Evolutionary conservation across 2,797 vertebrate genomes (phyloP).

Genomic region (Arrhamphus sclerolepis): DNA sequence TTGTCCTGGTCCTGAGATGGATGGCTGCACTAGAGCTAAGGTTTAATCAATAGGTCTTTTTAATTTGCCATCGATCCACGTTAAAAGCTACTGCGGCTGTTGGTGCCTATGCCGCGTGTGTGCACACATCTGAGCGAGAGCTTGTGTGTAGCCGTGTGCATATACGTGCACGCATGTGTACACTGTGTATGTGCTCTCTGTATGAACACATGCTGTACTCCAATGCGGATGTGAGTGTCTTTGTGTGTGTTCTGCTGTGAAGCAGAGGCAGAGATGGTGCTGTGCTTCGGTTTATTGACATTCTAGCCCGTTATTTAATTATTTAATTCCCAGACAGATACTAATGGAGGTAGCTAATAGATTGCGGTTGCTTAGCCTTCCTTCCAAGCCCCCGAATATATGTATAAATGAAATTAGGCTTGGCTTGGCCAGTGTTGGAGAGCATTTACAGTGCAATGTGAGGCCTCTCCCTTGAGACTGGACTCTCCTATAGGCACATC

Average conservation of each 20-base stretch:
- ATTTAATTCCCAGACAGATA: constrained; percentile 85
- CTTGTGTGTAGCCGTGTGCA: constrained; percentile 10
- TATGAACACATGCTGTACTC: constrained; percentile 46
- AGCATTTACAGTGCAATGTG: constrained; percentile 48
- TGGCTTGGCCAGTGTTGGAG: constrained; percentile 54
- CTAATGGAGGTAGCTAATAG: constrained; percentile 85
- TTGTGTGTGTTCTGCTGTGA: constrained; percentile 47
- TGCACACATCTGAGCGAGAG: constrained; percentile 4
- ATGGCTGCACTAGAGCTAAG: constrained; percentile 87
- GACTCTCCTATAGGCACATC: constrained; percentile 70
- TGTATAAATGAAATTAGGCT: constrained; percentile 80
- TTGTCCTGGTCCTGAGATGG: constrained; percentile 82
- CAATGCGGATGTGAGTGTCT: constrained; percentile 31
- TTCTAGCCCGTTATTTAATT: constrained; percentile 84
- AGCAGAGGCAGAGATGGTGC: constrained; percentile 64
- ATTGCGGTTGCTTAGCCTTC: constrained; percentile 79
- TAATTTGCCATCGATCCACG: constrained; percentile 88
- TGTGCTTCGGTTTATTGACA: constrained; percentile 81
- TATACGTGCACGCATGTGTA: background rate
- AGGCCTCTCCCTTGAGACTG: constrained; percentile 56
- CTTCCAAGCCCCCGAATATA: constrained; percentile 75
- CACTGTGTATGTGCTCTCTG: constrained; percentile 23
- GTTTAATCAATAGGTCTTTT: constrained; percentile 90
- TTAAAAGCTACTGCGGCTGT: constrained; percentile 86
- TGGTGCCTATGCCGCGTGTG: constrained; percentile 49